Base-by-base conservation (phyloP, 2,797 vertebrate genomes). In the Austrolebias charrua region DNA sequence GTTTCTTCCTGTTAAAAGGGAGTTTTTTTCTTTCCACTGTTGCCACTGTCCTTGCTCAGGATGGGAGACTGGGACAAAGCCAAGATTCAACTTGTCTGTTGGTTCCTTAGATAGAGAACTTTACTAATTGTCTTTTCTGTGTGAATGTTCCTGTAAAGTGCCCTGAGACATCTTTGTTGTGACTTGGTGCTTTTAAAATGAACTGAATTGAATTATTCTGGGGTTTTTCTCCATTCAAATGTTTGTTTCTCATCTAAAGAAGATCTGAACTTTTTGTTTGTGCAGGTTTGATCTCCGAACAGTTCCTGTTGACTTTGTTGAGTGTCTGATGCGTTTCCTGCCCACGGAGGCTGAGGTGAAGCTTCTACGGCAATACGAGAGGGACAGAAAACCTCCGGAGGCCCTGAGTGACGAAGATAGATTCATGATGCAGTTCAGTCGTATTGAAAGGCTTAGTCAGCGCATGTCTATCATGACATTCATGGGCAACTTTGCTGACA, bases 361-460 rank as follows among this genome's bases (percentile, higher is more conserved):
- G 75, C 82, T 95, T 45, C 91, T 99, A 20, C 89, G 96, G 19
- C 95, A 96, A 28, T 98, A 98, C 0, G 97, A 99, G 84, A 83
- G 95, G 59, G 96, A 98, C 70, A 91, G 96, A 47, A 96, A 96
- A 55, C 96, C 97, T 1, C 51, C 95, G 60, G 96, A 96, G 86
- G 94, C 93, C 38, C 84, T 99, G 55, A 96, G 95, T 0, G 94
- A 97, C 0, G 97, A 99, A 58, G 97, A 99, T 65, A 89, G 95
- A 0, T 99, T 99, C 90, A 99, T 99, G 97, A 92, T 99, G 95
- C 94, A 95, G 83, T 99, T 99, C 89, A 98, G 96, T 76, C 96
- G 97, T 79, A 96, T 99, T 0, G 97, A 99, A 83, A 86, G 97
- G 57, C 92, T 99, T 56, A 93, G 93, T 74, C 97, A 99, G 89